These are phyloP conservation scores for Mixornis gularis DNA, from an alignment of 2,113 vertebrate species.

Conservation along the genomic window DNA sequence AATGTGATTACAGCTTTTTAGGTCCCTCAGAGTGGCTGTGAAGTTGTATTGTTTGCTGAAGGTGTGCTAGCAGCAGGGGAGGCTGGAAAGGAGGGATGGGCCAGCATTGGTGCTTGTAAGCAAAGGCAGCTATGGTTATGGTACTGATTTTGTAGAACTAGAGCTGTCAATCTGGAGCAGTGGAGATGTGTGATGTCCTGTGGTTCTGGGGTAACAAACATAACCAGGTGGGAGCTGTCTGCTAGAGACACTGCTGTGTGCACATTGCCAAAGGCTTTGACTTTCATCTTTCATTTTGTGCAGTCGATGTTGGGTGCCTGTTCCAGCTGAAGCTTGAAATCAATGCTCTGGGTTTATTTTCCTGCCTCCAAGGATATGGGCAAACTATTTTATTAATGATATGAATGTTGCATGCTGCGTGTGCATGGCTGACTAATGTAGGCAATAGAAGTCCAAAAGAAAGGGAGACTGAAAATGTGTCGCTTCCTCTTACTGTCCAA, in stretches of 20 bases:
- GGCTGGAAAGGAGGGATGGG: background rate
- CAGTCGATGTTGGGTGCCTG: background rate
- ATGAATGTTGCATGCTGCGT: background rate
- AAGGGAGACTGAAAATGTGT: background rate
- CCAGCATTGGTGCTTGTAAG: accelerated
- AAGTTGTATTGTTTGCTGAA: background rate
- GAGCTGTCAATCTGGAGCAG: background rate
- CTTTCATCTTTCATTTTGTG: background rate
- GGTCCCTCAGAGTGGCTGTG: background rate
- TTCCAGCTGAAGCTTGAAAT: background rate
- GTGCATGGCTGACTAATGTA: background rate
- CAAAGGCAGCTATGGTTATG: background rate
- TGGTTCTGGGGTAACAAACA: background rate
- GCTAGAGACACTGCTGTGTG: background rate
- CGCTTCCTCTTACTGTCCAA: background rate
- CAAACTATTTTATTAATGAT: background rate
- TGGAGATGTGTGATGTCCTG: background rate
- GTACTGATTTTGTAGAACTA: background rate
- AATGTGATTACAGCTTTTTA: background rate
- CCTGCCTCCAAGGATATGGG: background rate
- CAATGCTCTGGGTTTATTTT: background rate
- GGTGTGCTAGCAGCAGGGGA: background rate
- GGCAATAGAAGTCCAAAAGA: background rate
- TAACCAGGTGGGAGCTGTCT: background rate
- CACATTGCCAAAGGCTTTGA: background rate